A percentile compares a stretch with the other conserved stretches of the same genome.
Conservation (phyloP, 2,797 vertebrate species). For the Pangasius macronema region DNA sequence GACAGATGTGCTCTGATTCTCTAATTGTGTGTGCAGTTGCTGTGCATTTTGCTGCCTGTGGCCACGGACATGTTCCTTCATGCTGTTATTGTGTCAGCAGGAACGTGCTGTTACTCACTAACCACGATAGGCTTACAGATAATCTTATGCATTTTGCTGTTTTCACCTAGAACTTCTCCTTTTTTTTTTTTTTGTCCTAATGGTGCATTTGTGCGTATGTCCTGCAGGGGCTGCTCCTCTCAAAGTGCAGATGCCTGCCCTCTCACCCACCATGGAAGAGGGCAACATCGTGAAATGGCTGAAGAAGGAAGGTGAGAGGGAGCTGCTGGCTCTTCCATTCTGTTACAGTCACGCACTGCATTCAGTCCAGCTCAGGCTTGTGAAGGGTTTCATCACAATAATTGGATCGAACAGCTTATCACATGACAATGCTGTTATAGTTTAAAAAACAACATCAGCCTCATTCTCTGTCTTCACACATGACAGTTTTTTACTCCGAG, state of each 20-base stretch:
- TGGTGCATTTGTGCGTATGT: constrained; percentile 51
- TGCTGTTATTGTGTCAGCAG: neutral
- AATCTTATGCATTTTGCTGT: neutral
- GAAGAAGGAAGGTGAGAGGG: constrained; percentile 90
- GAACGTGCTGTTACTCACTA: neutral
- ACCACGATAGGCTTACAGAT: neutral
- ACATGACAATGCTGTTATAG: neutral
- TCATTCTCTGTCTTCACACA: neutral
- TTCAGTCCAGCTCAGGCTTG: neutral
- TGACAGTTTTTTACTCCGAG: neutral
- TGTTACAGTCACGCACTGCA: neutral
- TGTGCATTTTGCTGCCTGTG: neutral
- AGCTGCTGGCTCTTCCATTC: neutral
- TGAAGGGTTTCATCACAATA: neutral
- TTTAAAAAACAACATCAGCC: neutral
- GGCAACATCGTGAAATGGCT: constrained; percentile 97
- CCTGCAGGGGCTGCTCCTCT: constrained; percentile 81
- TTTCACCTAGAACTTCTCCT: neutral
- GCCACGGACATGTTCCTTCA: neutral
- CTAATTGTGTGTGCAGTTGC: constrained; percentile 6
- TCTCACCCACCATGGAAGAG: constrained; percentile 98
- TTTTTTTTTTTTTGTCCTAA: neutral
- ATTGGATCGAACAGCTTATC: neutral
- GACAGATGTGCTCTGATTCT: constrained; percentile 12
- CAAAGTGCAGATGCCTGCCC: constrained; percentile 92